Base-by-base conservation (phyloP, 2,113 vertebrate genomes). In the Thermophis baileyi region DNA sequence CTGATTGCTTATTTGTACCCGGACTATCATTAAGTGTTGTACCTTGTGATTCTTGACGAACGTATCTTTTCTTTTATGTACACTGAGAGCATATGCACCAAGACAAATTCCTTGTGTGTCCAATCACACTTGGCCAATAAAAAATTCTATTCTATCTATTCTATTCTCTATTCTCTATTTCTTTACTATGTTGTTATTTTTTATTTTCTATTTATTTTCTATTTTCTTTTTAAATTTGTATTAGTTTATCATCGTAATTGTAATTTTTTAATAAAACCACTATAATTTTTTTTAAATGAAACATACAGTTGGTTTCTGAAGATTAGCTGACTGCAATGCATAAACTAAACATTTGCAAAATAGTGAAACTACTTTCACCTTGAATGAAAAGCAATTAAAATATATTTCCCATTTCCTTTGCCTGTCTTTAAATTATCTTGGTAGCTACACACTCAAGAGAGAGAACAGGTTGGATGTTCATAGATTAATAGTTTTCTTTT, bases 401-500 rank as follows among this genome's bases (percentile, higher is more conserved):
- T 40, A 85, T 89, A 35, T 87, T 87, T 49, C 88, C 81, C 47
- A 74, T 94, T 69, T 91, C 49, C 35, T 47, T n/a, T 87, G 91
- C 27, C 55, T 18, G 24, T 44, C 81, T 90, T 90, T 90, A 92
- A 53, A 89, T 87, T 90, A 87, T 49, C 47, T 60, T 88, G 35
- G 81, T 47, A 89, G 60, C 93, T 90, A 69, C 53, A 50, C 18
- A 18, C 22, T 40, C 85, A 55, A 86, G 49, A 54, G 91, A 81
- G 40, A 87, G 93, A 90, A 69, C 93, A 50, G 90, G 10, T 0
- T 0, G 10, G 90, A 16, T 0, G 0, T 53, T 86, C 0, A 53
- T 44, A 90, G 93, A 96, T 93, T 95, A 93, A 57, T 0, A 49
- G 60, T 40, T 91, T 69, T 74, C n/a, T 88, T 85, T 88, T 81